Conservation (phyloP, 30 jellyfish, hydroid and myxozoan genomes). For the Hydractinia symbiolongicarpus region DNA sequence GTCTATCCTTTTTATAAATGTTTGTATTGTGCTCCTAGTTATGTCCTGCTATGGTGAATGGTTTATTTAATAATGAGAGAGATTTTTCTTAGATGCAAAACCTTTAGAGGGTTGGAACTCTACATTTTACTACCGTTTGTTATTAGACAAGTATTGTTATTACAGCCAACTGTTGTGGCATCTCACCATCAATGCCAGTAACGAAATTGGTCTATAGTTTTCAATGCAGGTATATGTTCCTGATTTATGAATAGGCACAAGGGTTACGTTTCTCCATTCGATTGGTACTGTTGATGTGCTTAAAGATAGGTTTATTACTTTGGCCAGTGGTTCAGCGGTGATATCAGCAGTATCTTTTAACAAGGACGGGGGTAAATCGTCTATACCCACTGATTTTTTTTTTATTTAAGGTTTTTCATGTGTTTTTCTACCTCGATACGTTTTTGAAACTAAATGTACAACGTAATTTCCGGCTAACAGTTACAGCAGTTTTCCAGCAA, state of each 20-base stretch:
- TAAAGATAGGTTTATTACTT: background rate
- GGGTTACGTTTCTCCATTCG: background rate
- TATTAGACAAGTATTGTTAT: no score
- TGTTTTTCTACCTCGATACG: conserved; percentile 1
- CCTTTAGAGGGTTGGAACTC: no score
- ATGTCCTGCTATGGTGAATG: no score
- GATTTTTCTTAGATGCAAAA: no score
- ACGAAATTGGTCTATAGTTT: background rate
- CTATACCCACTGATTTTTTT: background rate
- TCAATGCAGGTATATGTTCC: background rate
- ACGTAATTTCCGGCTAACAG: background rate
- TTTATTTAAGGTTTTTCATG: background rate
- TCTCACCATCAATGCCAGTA: no score
- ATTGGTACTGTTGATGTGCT: background rate
- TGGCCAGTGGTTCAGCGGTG: background rate
- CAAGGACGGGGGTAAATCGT: background rate
- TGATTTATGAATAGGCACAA: background rate
- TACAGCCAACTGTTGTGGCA: no score
- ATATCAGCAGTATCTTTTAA: background rate
- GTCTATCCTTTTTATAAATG: no score
- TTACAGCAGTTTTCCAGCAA: background rate
- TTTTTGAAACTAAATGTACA: background rate
- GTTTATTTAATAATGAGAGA: no score
- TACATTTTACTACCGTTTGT: no score
- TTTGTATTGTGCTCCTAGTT: no score